phyloP scores from a whole-genome alignment of 2,113 vertebrate species.

The Choloepus hoffmanni region DNA sequence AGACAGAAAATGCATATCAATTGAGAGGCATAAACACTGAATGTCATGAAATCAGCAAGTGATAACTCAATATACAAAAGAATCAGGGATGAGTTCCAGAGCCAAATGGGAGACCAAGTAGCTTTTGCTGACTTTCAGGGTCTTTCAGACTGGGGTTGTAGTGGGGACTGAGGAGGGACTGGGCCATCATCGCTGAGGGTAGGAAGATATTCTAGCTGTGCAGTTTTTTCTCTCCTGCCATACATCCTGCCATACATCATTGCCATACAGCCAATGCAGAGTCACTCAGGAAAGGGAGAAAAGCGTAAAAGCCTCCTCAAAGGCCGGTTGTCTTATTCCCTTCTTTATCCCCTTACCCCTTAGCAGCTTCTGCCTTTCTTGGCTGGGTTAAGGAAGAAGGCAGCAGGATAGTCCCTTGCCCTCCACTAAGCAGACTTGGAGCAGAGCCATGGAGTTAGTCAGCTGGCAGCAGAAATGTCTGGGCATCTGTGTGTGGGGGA shows the following conservation, averaged over 20 bases:
- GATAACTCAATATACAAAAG: background rate
- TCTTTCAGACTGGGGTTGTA: fast-evolving
- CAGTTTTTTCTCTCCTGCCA: background rate
- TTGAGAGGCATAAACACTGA: background rate
- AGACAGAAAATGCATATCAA: background rate
- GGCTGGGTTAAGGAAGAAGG: background rate
- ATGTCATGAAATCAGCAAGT: background rate
- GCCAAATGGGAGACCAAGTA: background rate
- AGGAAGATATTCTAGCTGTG: background rate
- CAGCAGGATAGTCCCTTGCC: background rate
- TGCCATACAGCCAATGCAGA: background rate
- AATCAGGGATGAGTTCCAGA: background rate
- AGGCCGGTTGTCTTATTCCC: background rate
- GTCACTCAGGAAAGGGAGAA: background rate
- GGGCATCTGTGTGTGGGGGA: constrained; percentile 46
- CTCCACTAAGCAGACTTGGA: background rate
- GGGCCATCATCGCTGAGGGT: fast-evolving
- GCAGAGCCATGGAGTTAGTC: background rate
- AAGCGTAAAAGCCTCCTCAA: background rate
- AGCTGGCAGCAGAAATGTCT: constrained; percentile 44
- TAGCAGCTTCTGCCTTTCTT: constrained; percentile 63
- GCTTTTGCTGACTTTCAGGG: background rate
- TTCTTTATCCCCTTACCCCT: background rate
- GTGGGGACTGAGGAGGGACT: background rate
- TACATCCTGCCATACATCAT: no score